Percentiles rank a stretch among this genome's conserved stretches.
Conservation (phyloP, 2,797 vertebrate species). For the Petrocephalus schoutedeni region DNA sequence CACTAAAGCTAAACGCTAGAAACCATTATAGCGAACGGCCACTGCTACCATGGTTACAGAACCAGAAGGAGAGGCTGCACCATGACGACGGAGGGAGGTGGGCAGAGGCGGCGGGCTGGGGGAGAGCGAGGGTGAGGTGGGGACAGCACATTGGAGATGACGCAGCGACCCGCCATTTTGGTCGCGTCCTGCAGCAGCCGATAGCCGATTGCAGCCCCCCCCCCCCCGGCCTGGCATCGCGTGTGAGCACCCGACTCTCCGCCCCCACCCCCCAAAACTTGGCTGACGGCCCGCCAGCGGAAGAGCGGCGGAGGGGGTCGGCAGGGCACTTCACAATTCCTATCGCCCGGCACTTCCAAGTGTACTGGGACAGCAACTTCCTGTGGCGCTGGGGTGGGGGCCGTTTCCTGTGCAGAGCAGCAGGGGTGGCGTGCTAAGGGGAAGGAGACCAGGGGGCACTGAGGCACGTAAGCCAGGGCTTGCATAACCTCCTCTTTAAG, state of each 20-base stretch:
- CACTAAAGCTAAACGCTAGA: not conserved
- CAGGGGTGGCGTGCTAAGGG: constrained; percentile 42
- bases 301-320: constrained; percentile 67
- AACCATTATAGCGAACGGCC: not conserved
- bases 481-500: constrained; percentile 59
- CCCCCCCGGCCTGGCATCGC: constrained; percentile 49
- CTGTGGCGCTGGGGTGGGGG: constrained; percentile 45
- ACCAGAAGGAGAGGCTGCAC: constrained; percentile 25
- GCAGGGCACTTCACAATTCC: constrained; percentile 65
- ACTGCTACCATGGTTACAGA: not conserved
- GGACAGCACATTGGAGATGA: too few species aligned
- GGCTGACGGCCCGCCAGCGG: constrained; percentile 56
- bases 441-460: constrained; percentile 46
- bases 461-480: constrained; percentile 54
- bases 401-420: constrained; percentile 56
- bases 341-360: constrained; percentile 54
- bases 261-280: constrained; percentile 10
- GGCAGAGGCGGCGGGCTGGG: not conserved
- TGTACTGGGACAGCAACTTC: constrained; percentile 64
- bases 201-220: not conserved
- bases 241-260: constrained; percentile 52
- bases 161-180: not conserved
- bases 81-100: constrained; percentile 7
- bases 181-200: not conserved
- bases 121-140: not conserved